phyloP scores from a whole-genome alignment of 1,140 invertebrate genomes.

The Lepidostoma basale region DNA sequence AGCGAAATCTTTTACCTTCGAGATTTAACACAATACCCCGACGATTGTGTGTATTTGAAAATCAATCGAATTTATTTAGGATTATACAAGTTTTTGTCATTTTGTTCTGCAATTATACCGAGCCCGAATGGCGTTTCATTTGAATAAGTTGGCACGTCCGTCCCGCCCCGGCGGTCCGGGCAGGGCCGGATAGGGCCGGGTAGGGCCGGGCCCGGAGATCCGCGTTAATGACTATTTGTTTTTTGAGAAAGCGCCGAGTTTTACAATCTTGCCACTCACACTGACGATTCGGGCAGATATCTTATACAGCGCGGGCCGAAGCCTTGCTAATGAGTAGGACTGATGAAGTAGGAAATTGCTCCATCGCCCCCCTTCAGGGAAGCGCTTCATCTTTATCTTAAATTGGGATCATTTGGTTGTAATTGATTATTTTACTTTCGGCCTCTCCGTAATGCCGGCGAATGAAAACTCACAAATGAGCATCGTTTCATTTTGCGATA shows the following conservation, averaged over 20 bases:
- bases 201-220: not conserved
- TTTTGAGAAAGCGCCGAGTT: constrained; percentile 35
- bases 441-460: constrained; percentile 20
- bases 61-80: no score
- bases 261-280: constrained; percentile 32
- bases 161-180: no score
- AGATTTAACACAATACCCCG: no score
- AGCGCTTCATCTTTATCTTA: constrained; percentile 42
- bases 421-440: constrained; percentile 45
- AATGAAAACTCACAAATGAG: constrained; percentile 33
- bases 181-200: no score
- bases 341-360: constrained; percentile 45
- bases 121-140: constrained; percentile 9
- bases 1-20: no score
- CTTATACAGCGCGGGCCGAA: constrained; percentile 11
- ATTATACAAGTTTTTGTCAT: no score
- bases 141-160: constrained; percentile 7
- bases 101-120: constrained; percentile 20
- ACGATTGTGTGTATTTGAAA: no score
- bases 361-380: constrained; percentile 29
- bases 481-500: constrained; percentile 18
- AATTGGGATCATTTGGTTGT: constrained; percentile 44
- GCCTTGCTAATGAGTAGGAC: constrained; percentile 42
- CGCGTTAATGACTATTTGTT: constrained; percentile 40
- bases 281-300: constrained; percentile 9